Base-by-base conservation (phyloP, 1,140 invertebrate genomes). In the Cotesia glomerata region DNA sequence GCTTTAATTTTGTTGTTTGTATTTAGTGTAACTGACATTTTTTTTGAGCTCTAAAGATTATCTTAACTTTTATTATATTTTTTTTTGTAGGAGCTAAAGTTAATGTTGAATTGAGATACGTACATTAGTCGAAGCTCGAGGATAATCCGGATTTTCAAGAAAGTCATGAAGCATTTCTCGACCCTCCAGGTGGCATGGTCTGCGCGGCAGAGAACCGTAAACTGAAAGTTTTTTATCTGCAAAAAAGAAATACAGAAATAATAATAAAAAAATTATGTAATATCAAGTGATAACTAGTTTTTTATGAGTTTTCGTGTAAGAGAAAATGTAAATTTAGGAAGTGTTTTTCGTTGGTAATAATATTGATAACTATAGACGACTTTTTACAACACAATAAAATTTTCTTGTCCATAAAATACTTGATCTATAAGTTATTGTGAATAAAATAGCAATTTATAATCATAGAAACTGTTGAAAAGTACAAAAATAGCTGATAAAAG, bases 161-260 rank as follows among this genome's bases (percentile, higher is more conserved):
- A 82, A 75, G 54, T 79, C 78, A 67, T 82, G 79, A 39, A 79
- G 77, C 76, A 81, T 78, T 56, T 82, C 80, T 52, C 79, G 79
- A 32, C 80, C 81, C 70, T 83, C 82, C 64, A 79, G 72, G 65
- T 81, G 81, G 66, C 79, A 76, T 65, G 79, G 80, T 76, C 83
- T 79, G 76, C 83, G 75, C 11, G 83, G 83, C 32, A 84, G 72
- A 54, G 82, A 82, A 51, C 82, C 82, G 75, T 82, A 83, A 75
- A 81, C 77, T 52, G 81, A 75, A 74, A 81, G 79, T 75, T 84
- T 84, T 74, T 79, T 81, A 74, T 83, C 82, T 84, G 77, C 32
- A 64, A 64, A 64, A 45, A 45, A 45, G 39, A 14, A 64, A 64
- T 5, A 62, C 7, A 62, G 18, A 9, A 62, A 34, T 5, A 18